Conservation (phyloP, 2,888 invertebrate genomes). For the Idaea dimidiata region DNA sequence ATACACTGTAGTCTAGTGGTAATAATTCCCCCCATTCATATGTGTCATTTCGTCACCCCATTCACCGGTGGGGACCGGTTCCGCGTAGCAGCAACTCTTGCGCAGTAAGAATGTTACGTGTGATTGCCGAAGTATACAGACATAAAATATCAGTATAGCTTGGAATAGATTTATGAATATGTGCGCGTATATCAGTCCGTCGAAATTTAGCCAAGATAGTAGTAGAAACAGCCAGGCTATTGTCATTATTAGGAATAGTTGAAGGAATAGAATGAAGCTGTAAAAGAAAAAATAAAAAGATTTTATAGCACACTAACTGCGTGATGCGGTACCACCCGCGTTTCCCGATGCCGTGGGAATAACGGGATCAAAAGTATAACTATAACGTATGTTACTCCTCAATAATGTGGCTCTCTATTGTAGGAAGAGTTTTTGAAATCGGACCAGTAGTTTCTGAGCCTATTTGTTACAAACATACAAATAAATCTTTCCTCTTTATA, state of each 20-base stretch:
- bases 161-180: constrained; percentile 89
- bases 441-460: too few species aligned
- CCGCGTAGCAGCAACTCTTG: constrained; percentile 90
- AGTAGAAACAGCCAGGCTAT: constrained; percentile 88
- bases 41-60: constrained; percentile 95
- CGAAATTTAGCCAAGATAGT: constrained; percentile 87
- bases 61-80: constrained; percentile 87
- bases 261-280: constrained; percentile 90
- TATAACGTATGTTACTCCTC: too few species aligned
- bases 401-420: too few species aligned
- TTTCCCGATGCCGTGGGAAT: too few species aligned
- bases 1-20: constrained; percentile 3
- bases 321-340: too few species aligned
- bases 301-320: constrained; percentile 7
- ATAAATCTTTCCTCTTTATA: too few species aligned
- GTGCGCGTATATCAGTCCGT: constrained; percentile 87
- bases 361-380: too few species aligned
- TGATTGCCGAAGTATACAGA: constrained; percentile 88
- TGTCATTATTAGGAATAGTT: constrained; percentile 88
- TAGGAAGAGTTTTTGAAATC: too few species aligned
- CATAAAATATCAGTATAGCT: constrained; percentile 87
- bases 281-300: constrained; percentile 44
- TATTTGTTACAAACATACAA: too few species aligned
- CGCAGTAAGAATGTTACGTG: constrained; percentile 89
- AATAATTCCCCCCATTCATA: constrained; percentile 85